A percentile compares a stretch with the other conserved stretches of the same genome.
These are phyloP conservation scores for Palythoa grandiflora DNA, from an alignment of 92 coral and sea anemone species.

Conservation along the genomic window DNA sequence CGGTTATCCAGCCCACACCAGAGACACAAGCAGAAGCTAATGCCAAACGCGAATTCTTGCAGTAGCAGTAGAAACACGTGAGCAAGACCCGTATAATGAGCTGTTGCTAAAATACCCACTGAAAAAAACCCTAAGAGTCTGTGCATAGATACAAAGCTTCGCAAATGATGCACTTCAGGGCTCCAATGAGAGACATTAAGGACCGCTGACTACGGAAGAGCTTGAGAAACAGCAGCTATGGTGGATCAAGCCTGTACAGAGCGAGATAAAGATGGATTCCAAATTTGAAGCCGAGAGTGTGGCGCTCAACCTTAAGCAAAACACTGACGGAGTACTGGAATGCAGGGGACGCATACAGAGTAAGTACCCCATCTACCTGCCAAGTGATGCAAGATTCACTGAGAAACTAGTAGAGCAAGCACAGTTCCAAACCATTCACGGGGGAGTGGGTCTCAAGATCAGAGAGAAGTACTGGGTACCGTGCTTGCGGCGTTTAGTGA, in stretches of 20 bases:
- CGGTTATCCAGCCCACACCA: too few relatives aligned
- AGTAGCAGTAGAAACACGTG: neutral
- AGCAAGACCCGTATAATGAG: constrained; percentile 14
- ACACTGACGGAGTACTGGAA: constrained; percentile 15
- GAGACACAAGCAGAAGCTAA: too few relatives aligned
- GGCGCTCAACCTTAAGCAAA: constrained; percentile 32
- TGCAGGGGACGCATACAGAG: constrained; percentile 52
- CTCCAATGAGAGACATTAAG: constrained; percentile 3
- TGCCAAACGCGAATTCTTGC: neutral
- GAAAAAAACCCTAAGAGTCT: neutral
- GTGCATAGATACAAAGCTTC: constrained; percentile 40
- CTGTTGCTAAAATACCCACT: neutral
- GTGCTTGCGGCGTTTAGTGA: neutral
- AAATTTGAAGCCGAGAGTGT: neutral
- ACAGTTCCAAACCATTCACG: constrained; percentile 45
- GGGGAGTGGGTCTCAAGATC: constrained; percentile 16
- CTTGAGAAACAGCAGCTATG: constrained; percentile 31
- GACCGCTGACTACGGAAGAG: constrained; percentile 37
- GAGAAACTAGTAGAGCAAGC: constrained; percentile 34
- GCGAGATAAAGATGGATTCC: neutral
- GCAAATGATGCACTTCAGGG: neutral
- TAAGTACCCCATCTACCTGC: constrained; percentile 56
- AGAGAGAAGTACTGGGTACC: neutral
- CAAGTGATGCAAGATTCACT: constrained; percentile 8
- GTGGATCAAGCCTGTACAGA: constrained; percentile 53